Base-by-base conservation (phyloP, 2,888 invertebrate species). In the Pimpla rufipes region DNA sequence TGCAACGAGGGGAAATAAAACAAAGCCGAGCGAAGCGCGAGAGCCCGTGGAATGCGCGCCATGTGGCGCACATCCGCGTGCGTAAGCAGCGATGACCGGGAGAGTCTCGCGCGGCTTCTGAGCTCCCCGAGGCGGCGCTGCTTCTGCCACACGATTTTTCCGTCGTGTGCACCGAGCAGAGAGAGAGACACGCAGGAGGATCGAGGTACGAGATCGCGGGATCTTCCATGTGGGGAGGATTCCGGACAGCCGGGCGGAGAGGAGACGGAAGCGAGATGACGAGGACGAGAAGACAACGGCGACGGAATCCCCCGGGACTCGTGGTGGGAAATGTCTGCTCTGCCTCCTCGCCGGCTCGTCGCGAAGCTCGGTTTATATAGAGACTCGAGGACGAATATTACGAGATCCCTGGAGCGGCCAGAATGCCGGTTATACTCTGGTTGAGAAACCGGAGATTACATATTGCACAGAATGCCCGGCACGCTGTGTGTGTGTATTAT, bases 51-150 rank as follows among this genome's bases (percentile, higher is more conserved):
- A 90, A 90, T 90, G 91, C 88, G 86, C 87, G 89, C 91, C 91
- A 92, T 90, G 90, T 92, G 92, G 88, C 87, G 88, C 86, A 88
- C 91, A 92, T 91, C 90, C 91, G 90, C 85, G 85, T 87, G 85
- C 42, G 59, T 50, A 57, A 52, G 42, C 45, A 55, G 62, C 47
- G 23, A 57, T 37, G 74, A 74, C 57, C 52, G 55, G 10, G 37
- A 11, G 18, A 8, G n/a, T 18, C 18, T 16, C 4, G 16, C 21
- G 7, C 11, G n/a, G n/a, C 16, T 40, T 62, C 59, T 59, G 18
- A n/a, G 2, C 8, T 37, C 11, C 8, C 16, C 18, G 18, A 62
- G 59, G 10, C 8, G 2, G 10, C 62, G 47, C 67, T 62, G 59
- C 40, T 66, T 45, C 68, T 37, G 45, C 70, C 8, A 37, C 11